Base-by-base conservation (phyloP, 1,140 invertebrate species). In the Chironomus tepperi region DNA sequence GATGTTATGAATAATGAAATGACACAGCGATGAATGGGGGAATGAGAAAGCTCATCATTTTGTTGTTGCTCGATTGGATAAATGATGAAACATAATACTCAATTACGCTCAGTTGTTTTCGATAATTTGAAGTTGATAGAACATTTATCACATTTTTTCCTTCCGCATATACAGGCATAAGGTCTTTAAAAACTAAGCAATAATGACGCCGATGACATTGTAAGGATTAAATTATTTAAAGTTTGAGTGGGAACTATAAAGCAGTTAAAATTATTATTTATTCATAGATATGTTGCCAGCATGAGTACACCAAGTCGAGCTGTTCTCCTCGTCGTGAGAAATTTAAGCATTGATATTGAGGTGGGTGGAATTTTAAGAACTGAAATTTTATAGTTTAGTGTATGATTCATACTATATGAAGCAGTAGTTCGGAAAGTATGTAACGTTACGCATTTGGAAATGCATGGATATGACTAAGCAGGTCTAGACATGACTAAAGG, bases 21-120 rank as follows among this genome's bases (percentile, higher is more conserved):
- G n/a, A 57, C 12, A 57, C 47, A 57, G 12, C 47, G 12, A n/a
- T 0, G 43, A 47, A 47, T 12, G 47, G 12, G 47, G n/a, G 12
- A 57, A n/a, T n/a, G 47, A 12, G 47, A 57, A n/a, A 12, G 47
- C 47, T 57, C 47, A 57, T n/a, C n/a, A 15, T 57, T 57, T 57
- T 57, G n/a, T 57, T 57, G 47, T 57, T 57, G 12, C 47, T 12
- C 47, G 47, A 57, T 57, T 57, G 47, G 18, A 70, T 70, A 70
- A 70, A 19, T 10, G 3, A 10, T 70, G 9, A 9, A 70, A 9
- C 16, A 10, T 18, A 18, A 70, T 70, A 10, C 18, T 18, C 6
- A 3, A 19, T 9, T 70, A 21, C 3, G 19, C 9, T 70, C 19
- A 18, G 65, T 70, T 10, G 65, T 70, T 18, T 18, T 18, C 18